Conservation (phyloP, 2,797 vertebrate species). For the Gila robusta region DNA sequence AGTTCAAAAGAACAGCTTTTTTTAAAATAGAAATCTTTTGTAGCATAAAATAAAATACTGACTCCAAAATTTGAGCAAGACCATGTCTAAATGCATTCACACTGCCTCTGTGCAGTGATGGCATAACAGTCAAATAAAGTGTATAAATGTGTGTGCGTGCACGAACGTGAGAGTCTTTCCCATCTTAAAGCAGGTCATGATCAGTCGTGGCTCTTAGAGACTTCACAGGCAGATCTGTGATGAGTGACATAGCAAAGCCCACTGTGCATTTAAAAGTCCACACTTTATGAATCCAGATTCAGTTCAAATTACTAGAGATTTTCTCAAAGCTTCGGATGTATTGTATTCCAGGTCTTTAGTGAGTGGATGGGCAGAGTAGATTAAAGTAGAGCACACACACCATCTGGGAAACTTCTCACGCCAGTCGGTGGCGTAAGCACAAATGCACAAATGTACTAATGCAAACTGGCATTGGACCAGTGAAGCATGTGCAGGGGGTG, state of each 20-base stretch:
- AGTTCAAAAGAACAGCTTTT: background rate
- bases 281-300: slow-evolving; percentile 37
- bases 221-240: slow-evolving; percentile 70
- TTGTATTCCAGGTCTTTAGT: slow-evolving; percentile 72
- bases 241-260: slow-evolving; percentile 30
- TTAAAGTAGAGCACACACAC: slow-evolving; percentile 73
- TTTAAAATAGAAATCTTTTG: too few relatives aligned
- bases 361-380: slow-evolving; percentile 73
- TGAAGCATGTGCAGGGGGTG: background rate
- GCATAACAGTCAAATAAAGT: background rate
- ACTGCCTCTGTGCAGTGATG: background rate
- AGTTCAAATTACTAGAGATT: slow-evolving; percentile 38
- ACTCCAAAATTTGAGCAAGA: background rate
- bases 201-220: slow-evolving; percentile 75
- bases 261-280: slow-evolving; percentile 1
- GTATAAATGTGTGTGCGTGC: background rate
- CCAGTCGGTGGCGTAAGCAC: slow-evolving; percentile 63
- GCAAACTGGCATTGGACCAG: slow-evolving; percentile 28
- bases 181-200: slow-evolving; percentile 75
- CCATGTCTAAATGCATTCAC: background rate
- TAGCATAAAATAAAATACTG: background rate
- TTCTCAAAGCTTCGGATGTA: slow-evolving; percentile 29
- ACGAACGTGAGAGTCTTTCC: background rate
- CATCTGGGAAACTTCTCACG: slow-evolving; percentile 75
- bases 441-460: slow-evolving; percentile 20